Evolutionary conservation across 2,797 vertebrate genomes (phyloP).

Genomic region (Threskiornis aethiopicus): DNA sequence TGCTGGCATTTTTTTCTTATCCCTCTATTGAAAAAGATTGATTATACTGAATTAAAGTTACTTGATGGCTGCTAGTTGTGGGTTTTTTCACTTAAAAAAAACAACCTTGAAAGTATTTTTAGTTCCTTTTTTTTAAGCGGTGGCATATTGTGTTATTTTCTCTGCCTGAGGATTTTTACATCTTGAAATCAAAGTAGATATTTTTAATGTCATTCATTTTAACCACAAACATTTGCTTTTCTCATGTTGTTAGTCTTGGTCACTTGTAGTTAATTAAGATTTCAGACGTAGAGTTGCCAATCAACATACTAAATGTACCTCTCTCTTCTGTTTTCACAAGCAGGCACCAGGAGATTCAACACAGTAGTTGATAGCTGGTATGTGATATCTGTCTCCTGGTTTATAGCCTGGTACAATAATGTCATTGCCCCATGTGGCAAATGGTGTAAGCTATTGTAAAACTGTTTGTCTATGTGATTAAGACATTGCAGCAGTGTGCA

Average conservation of each 20-base stretch:
- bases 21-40: not conserved
- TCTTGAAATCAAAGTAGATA: not conserved
- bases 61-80: not conserved
- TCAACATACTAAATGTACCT: slow-evolving; percentile 59
- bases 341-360: slow-evolving; percentile 59
- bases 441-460: slow-evolving; percentile 84
- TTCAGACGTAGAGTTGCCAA: slow-evolving; percentile 61
- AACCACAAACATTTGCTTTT: slow-evolving; percentile 21
- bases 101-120: not conserved
- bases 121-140: not conserved
- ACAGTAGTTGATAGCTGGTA: slow-evolving; percentile 66
- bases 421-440: slow-evolving; percentile 82
- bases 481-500: slow-evolving; percentile 82
- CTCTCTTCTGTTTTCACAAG: slow-evolving; percentile 59
- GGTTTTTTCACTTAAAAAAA: not conserved
- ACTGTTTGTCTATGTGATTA: slow-evolving; percentile 86
- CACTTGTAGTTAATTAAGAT: slow-evolving; percentile 69
- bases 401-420: slow-evolving; percentile 80
- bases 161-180: not conserved
- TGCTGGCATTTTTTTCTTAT: not conserved
- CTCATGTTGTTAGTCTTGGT: slow-evolving; percentile 36
- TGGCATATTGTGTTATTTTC: not conserved
- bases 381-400: slow-evolving; percentile 76
- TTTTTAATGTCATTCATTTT: slow-evolving; percentile 28
- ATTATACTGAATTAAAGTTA: slow-evolving; percentile 10